These are phyloP conservation scores for Lepidocyrtinus sp. DNA, from an alignment of 2,888 invertebrate species.

Conservation along the genomic window DNA sequence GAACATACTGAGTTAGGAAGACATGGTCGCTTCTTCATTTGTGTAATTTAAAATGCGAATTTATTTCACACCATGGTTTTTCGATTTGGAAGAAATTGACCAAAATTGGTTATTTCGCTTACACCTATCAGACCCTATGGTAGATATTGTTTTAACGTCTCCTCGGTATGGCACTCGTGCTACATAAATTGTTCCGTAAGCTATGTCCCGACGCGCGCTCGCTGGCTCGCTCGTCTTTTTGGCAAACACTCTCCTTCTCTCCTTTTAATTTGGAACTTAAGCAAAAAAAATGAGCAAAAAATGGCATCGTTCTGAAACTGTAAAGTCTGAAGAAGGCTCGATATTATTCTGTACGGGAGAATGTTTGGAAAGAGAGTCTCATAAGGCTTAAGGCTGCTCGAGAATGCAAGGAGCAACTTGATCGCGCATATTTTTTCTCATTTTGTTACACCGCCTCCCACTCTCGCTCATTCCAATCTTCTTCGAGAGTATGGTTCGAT, in stretches of 20 bases:
- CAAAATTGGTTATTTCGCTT: no score
- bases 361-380: no score
- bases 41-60: no score
- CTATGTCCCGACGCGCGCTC: not conserved
- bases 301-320: not conserved
- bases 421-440: not conserved
- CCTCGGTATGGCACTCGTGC: no score
- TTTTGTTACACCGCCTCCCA: not conserved
- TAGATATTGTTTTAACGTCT: no score
- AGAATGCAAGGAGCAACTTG: not conserved
- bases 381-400: not conserved
- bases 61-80: no score
- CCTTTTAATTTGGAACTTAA: not conserved
- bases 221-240: not conserved
- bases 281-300: not conserved
- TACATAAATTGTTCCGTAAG: no score
- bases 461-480: not conserved
- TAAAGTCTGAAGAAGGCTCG: not conserved
- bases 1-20: no score
- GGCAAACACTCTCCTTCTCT: not conserved
- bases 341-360: no score
- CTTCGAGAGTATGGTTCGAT: not conserved
- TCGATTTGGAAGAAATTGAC: no score
- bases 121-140: no score
- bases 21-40: no score